phyloP scores from a whole-genome alignment of 2,113 vertebrate genomes.

The Gnathonemus echidnorhynchus region DNA sequence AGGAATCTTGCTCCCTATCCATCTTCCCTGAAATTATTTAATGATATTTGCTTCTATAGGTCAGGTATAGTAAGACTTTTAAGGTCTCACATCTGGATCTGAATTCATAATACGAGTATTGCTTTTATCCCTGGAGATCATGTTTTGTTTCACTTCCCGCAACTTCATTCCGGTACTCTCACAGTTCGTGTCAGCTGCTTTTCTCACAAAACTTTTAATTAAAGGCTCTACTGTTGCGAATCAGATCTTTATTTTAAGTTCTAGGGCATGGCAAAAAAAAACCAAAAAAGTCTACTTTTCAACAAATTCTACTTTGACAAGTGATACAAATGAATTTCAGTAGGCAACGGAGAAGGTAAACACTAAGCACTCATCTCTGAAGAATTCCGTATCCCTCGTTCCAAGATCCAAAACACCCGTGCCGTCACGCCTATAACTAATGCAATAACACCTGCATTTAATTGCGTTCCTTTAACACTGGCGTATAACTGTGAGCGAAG shows the following conservation, averaged over 20 bases:
- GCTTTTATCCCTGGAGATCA: not conserved
- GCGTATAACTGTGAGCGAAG: not conserved
- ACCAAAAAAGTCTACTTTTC: not conserved
- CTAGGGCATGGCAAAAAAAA: not conserved
- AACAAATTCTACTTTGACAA: constrained; percentile 7
- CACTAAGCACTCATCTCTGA: not conserved
- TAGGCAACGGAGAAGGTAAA: not conserved
- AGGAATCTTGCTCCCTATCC: not conserved
- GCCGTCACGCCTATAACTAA: not conserved
- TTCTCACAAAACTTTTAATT: not conserved
- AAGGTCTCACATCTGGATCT: not conserved
- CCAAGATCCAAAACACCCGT: not conserved
- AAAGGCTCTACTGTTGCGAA: not conserved
- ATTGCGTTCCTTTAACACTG: not conserved
- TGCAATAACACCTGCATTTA: not conserved
- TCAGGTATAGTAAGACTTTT: not conserved
- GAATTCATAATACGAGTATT: not conserved
- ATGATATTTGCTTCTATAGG: not conserved
- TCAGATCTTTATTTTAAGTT: not conserved
- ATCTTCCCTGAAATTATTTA: not conserved
- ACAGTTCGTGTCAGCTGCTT: not conserved
- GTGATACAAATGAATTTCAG: not conserved
- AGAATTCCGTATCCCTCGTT: not conserved
- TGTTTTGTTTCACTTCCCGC: not conserved
- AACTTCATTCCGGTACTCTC: not conserved